Percentiles rank a stretch among this genome's conserved stretches.
Evolutionary conservation across 2,113 vertebrate species (phyloP).

Genomic region (Columbina picui): DNA sequence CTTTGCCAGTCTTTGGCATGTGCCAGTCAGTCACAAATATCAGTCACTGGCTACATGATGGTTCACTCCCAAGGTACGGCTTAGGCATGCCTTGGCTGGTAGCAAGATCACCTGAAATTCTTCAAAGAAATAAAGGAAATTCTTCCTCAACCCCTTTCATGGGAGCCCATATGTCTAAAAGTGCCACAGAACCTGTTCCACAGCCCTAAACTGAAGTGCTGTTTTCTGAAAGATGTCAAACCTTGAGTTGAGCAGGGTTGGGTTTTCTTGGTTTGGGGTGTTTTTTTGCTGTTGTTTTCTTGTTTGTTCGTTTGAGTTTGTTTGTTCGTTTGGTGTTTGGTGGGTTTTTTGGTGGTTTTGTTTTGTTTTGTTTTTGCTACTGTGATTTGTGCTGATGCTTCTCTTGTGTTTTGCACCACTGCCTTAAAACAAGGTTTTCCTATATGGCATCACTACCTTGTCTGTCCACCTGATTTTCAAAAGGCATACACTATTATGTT

Average conservation of each 20-base stretch:
- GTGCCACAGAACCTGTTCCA: background rate
- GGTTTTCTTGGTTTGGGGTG: too few species aligned
- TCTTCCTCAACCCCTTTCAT: background rate
- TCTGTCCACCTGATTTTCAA: background rate
- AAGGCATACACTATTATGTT: background rate
- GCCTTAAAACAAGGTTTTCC: background rate
- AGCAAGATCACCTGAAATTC: background rate
- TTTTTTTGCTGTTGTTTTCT: too few species aligned
- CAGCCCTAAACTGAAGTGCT: background rate
- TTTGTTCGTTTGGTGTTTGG: too few species aligned
- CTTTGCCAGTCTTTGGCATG: background rate
- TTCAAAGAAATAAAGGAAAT: background rate
- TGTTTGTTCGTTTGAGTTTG: too few species aligned
- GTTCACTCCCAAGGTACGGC: background rate
- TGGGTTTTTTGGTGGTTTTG: too few species aligned
- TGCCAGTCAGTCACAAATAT: background rate
- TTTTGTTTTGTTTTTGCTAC: background rate
- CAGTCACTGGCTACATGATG: background rate
- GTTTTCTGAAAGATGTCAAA: background rate
- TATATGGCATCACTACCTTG: rapidly evolving
- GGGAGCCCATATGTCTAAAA: background rate
- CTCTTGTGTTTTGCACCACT: background rate
- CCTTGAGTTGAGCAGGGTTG: background rate
- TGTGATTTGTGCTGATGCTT: background rate
- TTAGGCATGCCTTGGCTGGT: background rate